Percentiles rank a stretch among this genome's conserved stretches.
Conservation (phyloP, 2,888 invertebrate genomes). For the Bruchidius siliquastri region DNA sequence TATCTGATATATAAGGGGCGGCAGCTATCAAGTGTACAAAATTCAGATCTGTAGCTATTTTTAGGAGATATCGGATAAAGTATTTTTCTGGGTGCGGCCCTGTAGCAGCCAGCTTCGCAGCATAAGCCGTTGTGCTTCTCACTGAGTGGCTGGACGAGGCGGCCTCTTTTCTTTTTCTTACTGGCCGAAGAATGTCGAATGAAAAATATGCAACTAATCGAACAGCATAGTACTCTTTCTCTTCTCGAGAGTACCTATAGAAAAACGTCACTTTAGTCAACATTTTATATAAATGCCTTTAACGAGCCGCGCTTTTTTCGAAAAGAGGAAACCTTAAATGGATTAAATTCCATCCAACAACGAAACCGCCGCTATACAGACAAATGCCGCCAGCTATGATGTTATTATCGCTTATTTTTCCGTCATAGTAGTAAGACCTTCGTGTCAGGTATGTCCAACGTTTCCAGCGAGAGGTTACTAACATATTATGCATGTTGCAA, state of each 20-base stretch:
- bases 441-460: background rate
- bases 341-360: background rate
- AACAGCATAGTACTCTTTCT: slow-evolving; percentile 6
- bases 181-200: slow-evolving; percentile 5
- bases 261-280: background rate
- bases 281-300: slow-evolving; percentile 1
- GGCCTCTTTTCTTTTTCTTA: background rate
- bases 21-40: too few relatives aligned
- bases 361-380: too few relatives aligned
- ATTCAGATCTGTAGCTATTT: too few relatives aligned
- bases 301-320: background rate
- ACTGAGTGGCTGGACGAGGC: background rate
- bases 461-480: background rate
- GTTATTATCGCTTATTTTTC: slow-evolving; percentile 1
- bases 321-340: background rate
- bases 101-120: slow-evolving; percentile 15
- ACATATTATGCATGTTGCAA: background rate
- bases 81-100: background rate
- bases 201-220: slow-evolving; percentile 8
- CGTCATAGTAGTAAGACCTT: background rate
- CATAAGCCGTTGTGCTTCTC: background rate
- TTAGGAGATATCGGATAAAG: background rate
- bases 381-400: background rate
- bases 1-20: too few relatives aligned
- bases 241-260: background rate